Percentiles rank a stretch among this genome's conserved stretches.
Evolutionary conservation across 1,140 invertebrate species (phyloP).

Genomic region (Matsumurasca onukii): DNA sequence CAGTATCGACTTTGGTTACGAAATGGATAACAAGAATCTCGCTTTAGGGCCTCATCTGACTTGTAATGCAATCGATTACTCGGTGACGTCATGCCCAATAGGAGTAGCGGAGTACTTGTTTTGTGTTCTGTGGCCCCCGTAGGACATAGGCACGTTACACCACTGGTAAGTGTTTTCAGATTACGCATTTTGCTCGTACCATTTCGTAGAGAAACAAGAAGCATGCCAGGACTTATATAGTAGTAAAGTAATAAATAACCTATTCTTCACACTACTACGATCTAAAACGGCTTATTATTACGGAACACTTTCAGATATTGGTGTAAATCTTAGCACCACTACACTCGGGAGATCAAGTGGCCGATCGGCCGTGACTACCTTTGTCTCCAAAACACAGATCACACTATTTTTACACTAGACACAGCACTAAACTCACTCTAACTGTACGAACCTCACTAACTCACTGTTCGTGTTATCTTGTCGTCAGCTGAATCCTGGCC

Average conservation of each 20-base stretch:
- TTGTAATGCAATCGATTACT: slow-evolving; percentile 23
- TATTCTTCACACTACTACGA: too few relatives aligned
- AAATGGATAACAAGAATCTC: too few relatives aligned
- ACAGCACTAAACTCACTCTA: not conserved
- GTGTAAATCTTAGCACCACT: slow-evolving; percentile 2
- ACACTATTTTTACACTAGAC: not conserved
- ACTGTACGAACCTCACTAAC: not conserved
- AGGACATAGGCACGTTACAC: slow-evolving; percentile 55
- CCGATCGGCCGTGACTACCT: not conserved
- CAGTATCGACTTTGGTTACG: too few relatives aligned
- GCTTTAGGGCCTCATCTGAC: not conserved
- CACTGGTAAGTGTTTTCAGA: slow-evolving; percentile 58
- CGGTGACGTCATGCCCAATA: slow-evolving; percentile 42
- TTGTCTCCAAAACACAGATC: not conserved
- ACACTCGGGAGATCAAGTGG: slow-evolving; percentile 4
- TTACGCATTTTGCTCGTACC: slow-evolving; percentile 58
- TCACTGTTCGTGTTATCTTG: slow-evolving; percentile 19
- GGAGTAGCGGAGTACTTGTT: slow-evolving; percentile 39
- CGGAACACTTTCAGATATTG: too few relatives aligned
- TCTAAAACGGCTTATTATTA: too few relatives aligned
- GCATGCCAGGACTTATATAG: slow-evolving; percentile 17
- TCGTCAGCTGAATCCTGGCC: slow-evolving; percentile 32
- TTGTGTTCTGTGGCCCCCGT: slow-evolving; percentile 48
- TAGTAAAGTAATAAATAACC: too few relatives aligned
- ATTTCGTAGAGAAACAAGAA: slow-evolving; percentile 46